These are phyloP conservation scores for Hemiscyllium ocellatum DNA, from an alignment of 2,113 vertebrate genomes.

Conservation along the genomic window DNA sequence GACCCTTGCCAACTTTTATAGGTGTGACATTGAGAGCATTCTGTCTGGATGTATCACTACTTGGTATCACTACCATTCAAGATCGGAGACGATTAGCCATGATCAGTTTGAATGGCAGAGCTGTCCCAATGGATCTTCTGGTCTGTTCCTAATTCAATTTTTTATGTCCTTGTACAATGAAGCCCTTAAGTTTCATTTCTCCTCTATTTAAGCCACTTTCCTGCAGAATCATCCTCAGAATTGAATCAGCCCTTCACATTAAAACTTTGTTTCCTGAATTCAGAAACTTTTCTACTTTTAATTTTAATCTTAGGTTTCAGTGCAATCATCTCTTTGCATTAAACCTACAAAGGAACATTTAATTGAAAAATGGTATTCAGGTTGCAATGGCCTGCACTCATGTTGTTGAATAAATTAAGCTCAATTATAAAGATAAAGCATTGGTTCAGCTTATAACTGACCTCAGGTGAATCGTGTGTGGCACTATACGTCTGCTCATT, in stretches of 20 bases:
- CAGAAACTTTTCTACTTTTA: not conserved
- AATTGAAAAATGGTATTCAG: slow-evolving; percentile 32
- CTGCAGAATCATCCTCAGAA: not conserved
- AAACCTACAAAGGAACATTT: not conserved
- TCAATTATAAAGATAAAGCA: not conserved
- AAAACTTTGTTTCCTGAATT: not conserved
- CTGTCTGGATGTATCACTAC: no score
- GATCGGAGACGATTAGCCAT: no score
- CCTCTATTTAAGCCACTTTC: not conserved
- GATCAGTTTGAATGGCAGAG: no score
- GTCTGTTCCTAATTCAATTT: no score
- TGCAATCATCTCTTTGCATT: not conserved
- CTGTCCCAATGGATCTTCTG: no score
- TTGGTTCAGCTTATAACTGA: not conserved
- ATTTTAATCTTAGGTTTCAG: not conserved
- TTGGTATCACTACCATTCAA: no score
- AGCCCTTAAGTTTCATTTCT: not conserved
- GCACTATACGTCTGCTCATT: not conserved
- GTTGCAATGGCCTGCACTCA: slow-evolving; percentile 9
- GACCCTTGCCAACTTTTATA: no score
- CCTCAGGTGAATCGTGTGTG: slow-evolving; percentile 10
- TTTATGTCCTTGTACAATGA: no score
- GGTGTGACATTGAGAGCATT: no score
- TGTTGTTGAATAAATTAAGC: slow-evolving; percentile 28
- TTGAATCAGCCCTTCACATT: not conserved